Evolutionary conservation across 2,797 vertebrate species (phyloP).

Genomic region (Sebastiscus tertius): DNA sequence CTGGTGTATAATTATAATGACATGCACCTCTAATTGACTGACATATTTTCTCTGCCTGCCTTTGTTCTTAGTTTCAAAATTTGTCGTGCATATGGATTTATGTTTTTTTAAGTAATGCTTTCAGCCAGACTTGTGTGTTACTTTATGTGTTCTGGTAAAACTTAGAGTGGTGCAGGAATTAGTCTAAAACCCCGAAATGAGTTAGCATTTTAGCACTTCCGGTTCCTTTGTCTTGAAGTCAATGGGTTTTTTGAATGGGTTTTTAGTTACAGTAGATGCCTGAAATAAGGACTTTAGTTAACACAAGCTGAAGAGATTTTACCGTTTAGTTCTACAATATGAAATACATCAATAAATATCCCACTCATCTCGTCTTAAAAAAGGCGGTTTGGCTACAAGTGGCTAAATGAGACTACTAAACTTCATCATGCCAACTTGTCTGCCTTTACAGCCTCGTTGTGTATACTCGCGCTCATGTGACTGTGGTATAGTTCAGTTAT

Average conservation of each 20-base stretch:
- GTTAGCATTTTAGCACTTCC: background rate
- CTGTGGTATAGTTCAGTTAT: no score
- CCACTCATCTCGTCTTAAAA: no score
- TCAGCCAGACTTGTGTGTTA: background rate
- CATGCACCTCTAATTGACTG: slow-evolving; percentile 21
- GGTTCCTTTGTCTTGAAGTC: background rate
- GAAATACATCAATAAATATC: no score
- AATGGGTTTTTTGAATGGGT: background rate
- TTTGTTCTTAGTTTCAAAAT: slow-evolving; percentile 10
- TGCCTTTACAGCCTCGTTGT: no score
- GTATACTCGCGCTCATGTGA: no score
- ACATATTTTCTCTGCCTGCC: slow-evolving; percentile 10
- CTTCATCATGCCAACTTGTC: no score
- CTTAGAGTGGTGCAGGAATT: background rate
- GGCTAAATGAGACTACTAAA: no score
- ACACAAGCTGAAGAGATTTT: background rate
- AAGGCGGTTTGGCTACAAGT: no score
- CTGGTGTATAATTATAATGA: slow-evolving; percentile 43
- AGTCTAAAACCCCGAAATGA: background rate
- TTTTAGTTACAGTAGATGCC: background rate
- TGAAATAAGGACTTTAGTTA: background rate
- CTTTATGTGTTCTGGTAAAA: background rate
- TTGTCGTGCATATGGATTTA: background rate
- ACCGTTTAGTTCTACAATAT: background rate
- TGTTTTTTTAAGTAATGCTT: background rate